phyloP scores from a whole-genome alignment of 2,113 vertebrate species.

The Entomyzon cyanotis region DNA sequence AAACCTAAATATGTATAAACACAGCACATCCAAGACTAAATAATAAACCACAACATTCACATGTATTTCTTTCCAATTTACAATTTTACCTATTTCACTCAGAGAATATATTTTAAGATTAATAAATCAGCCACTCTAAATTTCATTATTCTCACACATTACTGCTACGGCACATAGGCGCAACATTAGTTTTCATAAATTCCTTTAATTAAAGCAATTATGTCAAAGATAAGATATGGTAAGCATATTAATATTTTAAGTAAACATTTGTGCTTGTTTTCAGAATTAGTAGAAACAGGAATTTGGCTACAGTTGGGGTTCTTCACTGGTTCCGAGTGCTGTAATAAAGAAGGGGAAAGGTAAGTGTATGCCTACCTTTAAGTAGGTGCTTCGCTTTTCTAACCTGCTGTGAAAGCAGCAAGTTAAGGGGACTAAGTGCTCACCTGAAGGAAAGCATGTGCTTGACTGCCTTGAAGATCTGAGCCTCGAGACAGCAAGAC shows the following conservation, averaged over 20 bases:
- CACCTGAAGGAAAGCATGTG: background rate
- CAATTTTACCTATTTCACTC: background rate
- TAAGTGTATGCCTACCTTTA: background rate
- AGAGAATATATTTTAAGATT: background rate
- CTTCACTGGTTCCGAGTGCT: background rate
- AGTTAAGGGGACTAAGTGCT: slow-evolving; percentile 15
- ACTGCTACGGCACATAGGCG: background rate
- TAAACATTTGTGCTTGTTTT: slow-evolving; percentile 40
- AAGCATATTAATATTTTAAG: slow-evolving; percentile 38
- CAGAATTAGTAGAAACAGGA: slow-evolving; percentile 21
- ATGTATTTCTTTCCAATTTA: background rate
- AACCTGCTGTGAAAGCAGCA: slow-evolving; percentile 37
- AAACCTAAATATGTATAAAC: background rate
- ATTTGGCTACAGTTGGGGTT: slow-evolving; percentile 17
- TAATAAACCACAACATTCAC: background rate
- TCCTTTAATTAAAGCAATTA: slow-evolving; percentile 51
- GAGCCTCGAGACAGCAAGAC: background rate
- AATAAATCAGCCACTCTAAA: background rate
- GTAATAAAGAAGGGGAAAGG: background rate
- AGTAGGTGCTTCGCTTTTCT: slow-evolving; percentile 1
- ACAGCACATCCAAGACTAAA: background rate
- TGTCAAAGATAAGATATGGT: background rate
- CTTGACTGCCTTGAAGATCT: slow-evolving; percentile 8
- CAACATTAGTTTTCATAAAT: background rate
- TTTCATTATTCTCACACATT: background rate